phyloP scores from a whole-genome alignment of 2,113 vertebrate genomes.

The Pygoscelis antarcticus region DNA sequence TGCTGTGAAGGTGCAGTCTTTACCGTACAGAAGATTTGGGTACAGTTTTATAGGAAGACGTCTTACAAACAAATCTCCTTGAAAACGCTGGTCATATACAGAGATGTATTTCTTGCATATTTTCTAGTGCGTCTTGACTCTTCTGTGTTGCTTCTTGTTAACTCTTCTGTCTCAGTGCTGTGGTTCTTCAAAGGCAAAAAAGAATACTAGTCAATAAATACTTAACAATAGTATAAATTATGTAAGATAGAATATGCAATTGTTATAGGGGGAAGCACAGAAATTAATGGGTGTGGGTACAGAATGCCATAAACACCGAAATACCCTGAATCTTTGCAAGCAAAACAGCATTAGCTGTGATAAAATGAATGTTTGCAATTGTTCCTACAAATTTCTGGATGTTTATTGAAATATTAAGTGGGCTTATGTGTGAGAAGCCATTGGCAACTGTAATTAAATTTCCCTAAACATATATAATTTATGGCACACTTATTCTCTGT shows the following conservation, averaged over 20 bases:
- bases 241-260: not conserved
- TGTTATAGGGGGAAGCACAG: not conserved
- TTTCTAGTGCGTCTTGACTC: not conserved
- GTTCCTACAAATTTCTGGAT: not conserved
- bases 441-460: constrained; percentile 41
- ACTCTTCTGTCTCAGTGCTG: not conserved
- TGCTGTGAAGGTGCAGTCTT: not conserved
- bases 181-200: constrained; percentile 36
- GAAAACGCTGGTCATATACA: not conserved
- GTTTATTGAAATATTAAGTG: constrained; percentile 3
- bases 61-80: not conserved
- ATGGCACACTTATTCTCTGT: not conserved
- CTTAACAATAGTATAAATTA: constrained; percentile 42
- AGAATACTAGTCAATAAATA: constrained; percentile 41
- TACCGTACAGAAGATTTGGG: not conserved
- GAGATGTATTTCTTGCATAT: not conserved
- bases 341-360: not conserved
- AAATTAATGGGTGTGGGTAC: not conserved
- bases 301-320: not conserved
- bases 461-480: not conserved
- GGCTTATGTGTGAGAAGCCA: not conserved
- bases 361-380: not conserved
- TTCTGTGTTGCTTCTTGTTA: not conserved
- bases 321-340: not conserved
- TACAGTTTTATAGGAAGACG: not conserved